These are phyloP conservation scores for Ooceraea biroi DNA, from an alignment of 1,140 invertebrate genomes.

Conservation along the genomic window DNA sequence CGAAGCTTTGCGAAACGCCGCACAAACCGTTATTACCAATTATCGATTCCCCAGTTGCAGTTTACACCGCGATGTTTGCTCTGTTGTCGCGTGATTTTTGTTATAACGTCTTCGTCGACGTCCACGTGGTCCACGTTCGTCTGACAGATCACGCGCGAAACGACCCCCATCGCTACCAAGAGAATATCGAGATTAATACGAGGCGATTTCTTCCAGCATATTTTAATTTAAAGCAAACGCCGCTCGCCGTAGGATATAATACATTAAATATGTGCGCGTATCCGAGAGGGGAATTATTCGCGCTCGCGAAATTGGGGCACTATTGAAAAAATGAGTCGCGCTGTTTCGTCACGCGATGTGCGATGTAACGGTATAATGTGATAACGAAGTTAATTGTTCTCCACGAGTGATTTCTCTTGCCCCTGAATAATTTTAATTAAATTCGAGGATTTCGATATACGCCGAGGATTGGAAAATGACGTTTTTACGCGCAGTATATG, in stretches of 20 bases:
- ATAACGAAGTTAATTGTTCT: slow-evolving; percentile 18
- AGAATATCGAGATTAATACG: slow-evolving; percentile 7
- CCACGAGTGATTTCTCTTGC: not conserved
- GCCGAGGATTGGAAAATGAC: not conserved
- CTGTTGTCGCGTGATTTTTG: slow-evolving; percentile 23
- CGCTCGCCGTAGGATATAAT: no score
- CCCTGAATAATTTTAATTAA: slow-evolving; percentile 20
- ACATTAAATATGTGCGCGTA: not conserved
- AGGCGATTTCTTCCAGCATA: not conserved
- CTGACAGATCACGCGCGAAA: not conserved
- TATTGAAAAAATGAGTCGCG: not conserved
- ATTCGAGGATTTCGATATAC: not conserved
- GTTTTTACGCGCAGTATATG: not conserved
- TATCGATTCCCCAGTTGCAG: slow-evolving; percentile 4
- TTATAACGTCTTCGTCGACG: not conserved
- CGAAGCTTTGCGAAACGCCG: not conserved
- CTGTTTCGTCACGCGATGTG: not conserved
- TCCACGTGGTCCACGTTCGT: not conserved
- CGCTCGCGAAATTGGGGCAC: slow-evolving; percentile 14
- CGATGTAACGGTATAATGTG: slow-evolving; percentile 12
- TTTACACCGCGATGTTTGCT: not conserved
- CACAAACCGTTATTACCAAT: slow-evolving; percentile 39
- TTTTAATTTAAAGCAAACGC: slow-evolving; percentile 27
- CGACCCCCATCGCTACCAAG: not conserved
- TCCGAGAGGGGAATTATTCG: slow-evolving; percentile 4